A percentile compares a stretch with the other conserved stretches of the same genome.
These are phyloP conservation scores for Eilema caniola DNA, from an alignment of 2,888 invertebrate genomes.

Conservation along the genomic window DNA sequence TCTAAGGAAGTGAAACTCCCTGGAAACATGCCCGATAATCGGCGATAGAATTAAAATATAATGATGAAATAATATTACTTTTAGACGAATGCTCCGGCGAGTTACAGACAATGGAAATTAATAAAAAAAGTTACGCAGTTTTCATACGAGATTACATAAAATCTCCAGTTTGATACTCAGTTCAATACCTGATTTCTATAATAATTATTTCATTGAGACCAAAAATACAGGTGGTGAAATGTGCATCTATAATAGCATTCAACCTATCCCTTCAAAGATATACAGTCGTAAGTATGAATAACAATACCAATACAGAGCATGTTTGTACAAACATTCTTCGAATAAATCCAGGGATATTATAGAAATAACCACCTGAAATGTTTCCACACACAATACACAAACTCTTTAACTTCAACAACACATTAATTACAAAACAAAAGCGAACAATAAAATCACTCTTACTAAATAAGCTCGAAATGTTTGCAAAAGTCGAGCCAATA, in stretches of 20 bases:
- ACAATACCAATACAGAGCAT: too few relatives aligned
- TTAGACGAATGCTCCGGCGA: too few relatives aligned
- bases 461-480: neutral
- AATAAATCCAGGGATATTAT: neutral
- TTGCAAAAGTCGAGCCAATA: constrained; percentile 3
- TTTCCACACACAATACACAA: neutral
- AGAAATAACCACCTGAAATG: neutral
- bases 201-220: too few relatives aligned
- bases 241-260: too few relatives aligned
- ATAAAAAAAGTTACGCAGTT: neutral
- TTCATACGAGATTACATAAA: too few relatives aligned
- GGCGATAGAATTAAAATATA: too few relatives aligned
- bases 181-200: too few relatives aligned
- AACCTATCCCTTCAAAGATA: too few relatives aligned
- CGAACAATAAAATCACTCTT: neutral
- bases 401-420: constrained; percentile 10
- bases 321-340: neutral
- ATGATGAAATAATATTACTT: too few relatives aligned
- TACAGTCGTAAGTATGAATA: too few relatives aligned
- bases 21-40: neutral
- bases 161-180: too few relatives aligned
- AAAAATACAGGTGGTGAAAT: too few relatives aligned
- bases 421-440: constrained; percentile 16
- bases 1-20: neutral
- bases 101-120: neutral